Percentiles rank a stretch among this genome's conserved stretches.
These are phyloP conservation scores for Casuarius casuarius DNA, from an alignment of 2,113 vertebrate genomes.

Conservation along the genomic window DNA sequence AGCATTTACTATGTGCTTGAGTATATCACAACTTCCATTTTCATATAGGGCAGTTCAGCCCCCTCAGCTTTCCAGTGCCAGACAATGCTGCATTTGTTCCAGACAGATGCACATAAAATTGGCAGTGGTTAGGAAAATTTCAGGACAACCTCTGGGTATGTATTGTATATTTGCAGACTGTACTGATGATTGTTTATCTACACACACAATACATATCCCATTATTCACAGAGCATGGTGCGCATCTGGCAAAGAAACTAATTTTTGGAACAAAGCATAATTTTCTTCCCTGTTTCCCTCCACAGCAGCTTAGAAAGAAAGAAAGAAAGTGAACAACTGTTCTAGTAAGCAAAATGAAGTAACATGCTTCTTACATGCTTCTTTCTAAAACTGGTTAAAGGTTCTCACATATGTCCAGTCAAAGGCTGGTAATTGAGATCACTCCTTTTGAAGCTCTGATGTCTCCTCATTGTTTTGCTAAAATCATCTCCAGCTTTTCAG, in stretches of 20 bases:
- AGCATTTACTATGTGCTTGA: not conserved
- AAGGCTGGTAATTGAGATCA: not conserved
- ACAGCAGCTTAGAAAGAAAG: not conserved
- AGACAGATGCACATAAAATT: not conserved
- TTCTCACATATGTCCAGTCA: not conserved
- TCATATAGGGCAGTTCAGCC: not conserved
- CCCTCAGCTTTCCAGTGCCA: fast-evolving
- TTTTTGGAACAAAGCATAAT: not conserved
- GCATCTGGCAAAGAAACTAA: not conserved
- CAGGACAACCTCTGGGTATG: not conserved
- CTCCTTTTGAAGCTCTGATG: not conserved
- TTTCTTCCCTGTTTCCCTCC: not conserved
- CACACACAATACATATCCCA: fast-evolving
- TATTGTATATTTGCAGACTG: not conserved
- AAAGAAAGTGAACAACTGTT: not conserved
- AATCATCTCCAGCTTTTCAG: not conserved
- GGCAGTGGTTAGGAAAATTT: not conserved
- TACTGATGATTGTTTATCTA: not conserved
- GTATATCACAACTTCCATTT: not conserved
- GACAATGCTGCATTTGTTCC: not conserved
- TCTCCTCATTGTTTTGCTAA: not conserved
- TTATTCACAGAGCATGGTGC: not conserved
- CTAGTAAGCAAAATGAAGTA: not conserved
- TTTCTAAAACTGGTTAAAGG: not conserved
- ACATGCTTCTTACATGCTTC: not conserved